These are phyloP conservation scores for Subacronicta megacephala DNA, from an alignment of 2,888 invertebrate genomes.

Conservation along the genomic window DNA sequence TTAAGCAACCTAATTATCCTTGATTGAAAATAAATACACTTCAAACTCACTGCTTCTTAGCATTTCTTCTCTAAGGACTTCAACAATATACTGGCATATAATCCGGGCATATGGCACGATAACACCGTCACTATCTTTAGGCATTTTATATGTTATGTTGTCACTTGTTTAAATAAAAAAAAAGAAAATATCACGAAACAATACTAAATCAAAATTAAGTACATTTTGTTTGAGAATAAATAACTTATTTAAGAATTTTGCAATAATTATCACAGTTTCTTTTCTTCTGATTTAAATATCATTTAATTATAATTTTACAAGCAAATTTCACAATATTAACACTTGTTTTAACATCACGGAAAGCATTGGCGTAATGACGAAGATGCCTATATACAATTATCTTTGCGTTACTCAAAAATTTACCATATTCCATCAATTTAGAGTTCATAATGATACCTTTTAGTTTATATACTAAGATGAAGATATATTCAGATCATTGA, in stretches of 20 bases:
- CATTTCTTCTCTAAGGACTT: conserved; percentile 71
- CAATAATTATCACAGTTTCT: no score
- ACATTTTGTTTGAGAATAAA: no score
- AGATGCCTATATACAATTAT: conserved; percentile 5
- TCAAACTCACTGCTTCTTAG: conserved; percentile 68
- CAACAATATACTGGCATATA: conserved; percentile 68
- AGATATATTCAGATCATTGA: conserved; percentile 38
- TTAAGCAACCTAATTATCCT: neutral
- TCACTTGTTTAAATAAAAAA: neutral
- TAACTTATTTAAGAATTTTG: no score
- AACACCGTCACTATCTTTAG: conserved; percentile 75
- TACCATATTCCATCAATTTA: neutral
- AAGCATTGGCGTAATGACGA: conserved; percentile 20
- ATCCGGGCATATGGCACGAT: conserved; percentile 69
- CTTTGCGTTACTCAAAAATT: neutral
- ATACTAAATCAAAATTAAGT: no score
- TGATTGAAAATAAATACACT: neutral
- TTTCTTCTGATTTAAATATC: neutral
- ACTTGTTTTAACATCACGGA: conserved; percentile 27
- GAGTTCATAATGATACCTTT: conserved; percentile 3
- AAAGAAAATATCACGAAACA: no score
- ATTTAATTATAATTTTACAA: conserved; percentile 9
- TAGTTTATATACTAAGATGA: conserved; percentile 7
- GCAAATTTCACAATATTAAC: conserved; percentile 12
- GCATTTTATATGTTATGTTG: conserved; percentile 58